phyloP scores from a whole-genome alignment of 2,797 vertebrate species.

The Neosilurus hyrtlii region DNA sequence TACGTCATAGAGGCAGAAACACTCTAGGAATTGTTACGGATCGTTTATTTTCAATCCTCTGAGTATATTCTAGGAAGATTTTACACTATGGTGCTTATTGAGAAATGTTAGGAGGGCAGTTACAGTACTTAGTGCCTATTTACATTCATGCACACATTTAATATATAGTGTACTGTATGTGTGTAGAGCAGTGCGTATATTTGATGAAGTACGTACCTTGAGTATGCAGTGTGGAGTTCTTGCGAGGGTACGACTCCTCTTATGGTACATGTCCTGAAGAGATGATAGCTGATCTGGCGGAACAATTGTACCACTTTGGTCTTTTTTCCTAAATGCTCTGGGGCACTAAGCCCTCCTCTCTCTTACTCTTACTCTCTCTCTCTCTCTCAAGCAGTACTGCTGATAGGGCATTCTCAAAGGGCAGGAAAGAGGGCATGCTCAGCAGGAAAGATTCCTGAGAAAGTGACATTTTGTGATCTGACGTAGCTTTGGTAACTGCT shows the following conservation, averaged over 20 bases:
- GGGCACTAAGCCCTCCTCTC: constrained; percentile 46
- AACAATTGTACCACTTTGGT: constrained; percentile 30
- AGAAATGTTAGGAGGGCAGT: background rate
- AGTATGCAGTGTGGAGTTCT: constrained; percentile 1
- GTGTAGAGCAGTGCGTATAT: no score
- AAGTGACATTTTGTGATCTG: constrained; percentile 22
- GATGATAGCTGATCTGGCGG: constrained; percentile 24
- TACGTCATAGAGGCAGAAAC: background rate
- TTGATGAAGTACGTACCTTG: constrained; percentile 53
- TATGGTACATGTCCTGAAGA: constrained; percentile 36
- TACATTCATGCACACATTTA: no score
- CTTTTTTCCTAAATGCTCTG: constrained; percentile 21
- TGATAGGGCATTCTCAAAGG: constrained; percentile 66
- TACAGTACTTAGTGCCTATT: no score
- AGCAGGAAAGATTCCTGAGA: constrained; percentile 40
- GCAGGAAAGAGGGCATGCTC: constrained; percentile 34
- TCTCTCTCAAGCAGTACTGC: constrained; percentile 7
- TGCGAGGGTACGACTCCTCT: constrained; percentile 45
- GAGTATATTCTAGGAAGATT: no score
- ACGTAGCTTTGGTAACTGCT: background rate
- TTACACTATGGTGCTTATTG: background rate
- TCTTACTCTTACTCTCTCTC: constrained; percentile 15
- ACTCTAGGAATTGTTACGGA: background rate
- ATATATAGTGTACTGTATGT: no score
- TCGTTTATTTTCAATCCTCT: background rate